These are phyloP conservation scores for Meiosimyza decipiens DNA, from an alignment of 2,888 invertebrate genomes.

Conservation along the genomic window DNA sequence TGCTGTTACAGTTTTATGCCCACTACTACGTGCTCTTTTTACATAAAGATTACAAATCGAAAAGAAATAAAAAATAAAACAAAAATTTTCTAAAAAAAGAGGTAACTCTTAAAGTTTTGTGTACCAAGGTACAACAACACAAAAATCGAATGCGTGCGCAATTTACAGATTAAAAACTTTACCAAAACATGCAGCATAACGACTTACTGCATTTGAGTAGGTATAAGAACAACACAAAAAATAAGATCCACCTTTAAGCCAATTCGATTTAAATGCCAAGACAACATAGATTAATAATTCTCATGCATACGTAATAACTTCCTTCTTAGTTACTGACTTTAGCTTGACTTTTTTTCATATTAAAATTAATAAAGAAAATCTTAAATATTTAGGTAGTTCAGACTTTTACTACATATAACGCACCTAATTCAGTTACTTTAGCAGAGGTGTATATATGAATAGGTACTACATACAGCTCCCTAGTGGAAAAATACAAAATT, in stretches of 20 bases:
- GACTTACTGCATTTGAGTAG: background rate
- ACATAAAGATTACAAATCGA: background rate
- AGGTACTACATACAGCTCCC: too few relatives aligned
- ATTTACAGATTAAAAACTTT: slow-evolving; percentile 23
- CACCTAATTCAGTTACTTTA: too few relatives aligned
- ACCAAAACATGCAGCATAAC: background rate
- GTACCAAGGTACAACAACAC: background rate
- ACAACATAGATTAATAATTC: slow-evolving; percentile 22
- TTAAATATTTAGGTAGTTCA: too few relatives aligned
- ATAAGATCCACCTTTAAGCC: slow-evolving; percentile 18
- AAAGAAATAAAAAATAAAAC: background rate
- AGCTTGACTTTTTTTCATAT: too few relatives aligned
- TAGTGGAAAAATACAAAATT: too few relatives aligned
- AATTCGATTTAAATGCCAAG: slow-evolving; percentile 36
- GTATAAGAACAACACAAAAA: too few relatives aligned
- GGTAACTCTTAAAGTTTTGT: background rate
- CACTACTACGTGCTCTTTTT: slow-evolving; percentile 1
- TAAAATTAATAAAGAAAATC: too few relatives aligned
- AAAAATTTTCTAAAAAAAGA: background rate
- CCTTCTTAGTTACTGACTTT: too few relatives aligned
- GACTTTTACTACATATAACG: too few relatives aligned
- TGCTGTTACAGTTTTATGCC: background rate
- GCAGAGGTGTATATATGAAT: too few relatives aligned
- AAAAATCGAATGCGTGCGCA: slow-evolving; percentile 12
- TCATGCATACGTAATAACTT: slow-evolving; percentile 29